These are phyloP conservation scores for Sebastiscus albofasciatus DNA, from an alignment of 2,797 vertebrate genomes.

Conservation along the genomic window DNA sequence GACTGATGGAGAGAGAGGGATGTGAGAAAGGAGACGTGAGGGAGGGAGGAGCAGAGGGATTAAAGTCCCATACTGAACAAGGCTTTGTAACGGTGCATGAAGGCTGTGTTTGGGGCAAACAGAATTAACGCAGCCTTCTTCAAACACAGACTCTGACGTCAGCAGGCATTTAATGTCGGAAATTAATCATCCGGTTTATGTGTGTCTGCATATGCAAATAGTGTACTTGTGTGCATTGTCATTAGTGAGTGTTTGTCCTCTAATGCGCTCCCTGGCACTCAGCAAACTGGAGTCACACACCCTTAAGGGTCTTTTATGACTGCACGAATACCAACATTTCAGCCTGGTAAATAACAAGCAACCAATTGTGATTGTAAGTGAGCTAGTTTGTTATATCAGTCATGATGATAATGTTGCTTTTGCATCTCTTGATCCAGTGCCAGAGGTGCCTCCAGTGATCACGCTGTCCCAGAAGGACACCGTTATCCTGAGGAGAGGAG, in stretches of 20 bases:
- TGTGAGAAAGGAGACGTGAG: background rate
- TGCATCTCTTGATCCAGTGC: conserved; percentile 81
- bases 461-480: conserved; percentile 84
- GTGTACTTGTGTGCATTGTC: background rate
- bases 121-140: conserved; percentile 35
- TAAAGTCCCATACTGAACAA: conserved; percentile 45
- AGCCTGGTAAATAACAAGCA: background rate
- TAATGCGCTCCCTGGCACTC: background rate
- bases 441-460: conserved; percentile 84
- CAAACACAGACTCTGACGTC: conserved; percentile 42
- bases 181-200: conserved; percentile 23
- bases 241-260: background rate
- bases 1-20: conserved; percentile 38
- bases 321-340: background rate
- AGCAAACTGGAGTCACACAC: conserved; percentile 4
- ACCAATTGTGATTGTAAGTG: background rate
- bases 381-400: background rate
- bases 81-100: conserved; percentile 63
- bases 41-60: conserved; percentile 39
- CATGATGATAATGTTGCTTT: conserved; percentile 1
- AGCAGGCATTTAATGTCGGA: conserved; percentile 8
- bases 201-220: conserved; percentile 17
- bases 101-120: conserved; percentile 52
- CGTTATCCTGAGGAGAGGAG: conserved; percentile 88
- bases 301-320: background rate